Evolutionary conservation across 2,113 vertebrate species (phyloP), one percentile per base, ranked within the genome.

Genomic region (Oreochromis tanganicae): DNA sequence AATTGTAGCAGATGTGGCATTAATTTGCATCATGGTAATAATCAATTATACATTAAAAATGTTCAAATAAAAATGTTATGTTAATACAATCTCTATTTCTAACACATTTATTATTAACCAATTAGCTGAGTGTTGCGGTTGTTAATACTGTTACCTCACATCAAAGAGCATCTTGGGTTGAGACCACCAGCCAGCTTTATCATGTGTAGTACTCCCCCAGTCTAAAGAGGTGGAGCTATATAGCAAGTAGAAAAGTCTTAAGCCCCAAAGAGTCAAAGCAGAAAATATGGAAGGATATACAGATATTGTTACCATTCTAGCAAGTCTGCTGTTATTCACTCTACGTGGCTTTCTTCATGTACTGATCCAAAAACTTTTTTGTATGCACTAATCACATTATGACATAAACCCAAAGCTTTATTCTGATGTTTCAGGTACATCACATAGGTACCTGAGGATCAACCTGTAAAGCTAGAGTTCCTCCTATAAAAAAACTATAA

Each of bases 1-100:
- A 48, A 29, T 48, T 11, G 48, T 48, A 48, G 2, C 1, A 0
- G 27, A 29, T 78, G 24, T 19, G 21, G 9, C 0, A 50, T 78
- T 29, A 50, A 29, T 32, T 32, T 78, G 4, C 43, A 32, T 78
- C 71, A 32, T 32, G 43, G 9, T 50, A 32, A 50, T 8, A 50
- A 78, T 78, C 16, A 50, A 5, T 78, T 46, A 46, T 16, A 6
- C 34, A 68, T 38, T n/a, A 68, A 14, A 36, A 38, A 38, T 36
- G 17, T 38, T 66, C 6, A 66, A 66, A 66, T 66, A n/a, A 66
- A 12, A 36, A 63, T 32, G 57, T 32, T 34, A 56, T 2, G 13
- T 24, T 43, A 48, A 50, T 2, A 50, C 16, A 75, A 29, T 75
- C 24, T 5, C 7, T 27, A 1, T 71, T 71, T 43, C 66, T 71